Evolutionary conservation across 2,888 invertebrate genomes (phyloP).

Genomic region (Apomyelois bistriatella): DNA sequence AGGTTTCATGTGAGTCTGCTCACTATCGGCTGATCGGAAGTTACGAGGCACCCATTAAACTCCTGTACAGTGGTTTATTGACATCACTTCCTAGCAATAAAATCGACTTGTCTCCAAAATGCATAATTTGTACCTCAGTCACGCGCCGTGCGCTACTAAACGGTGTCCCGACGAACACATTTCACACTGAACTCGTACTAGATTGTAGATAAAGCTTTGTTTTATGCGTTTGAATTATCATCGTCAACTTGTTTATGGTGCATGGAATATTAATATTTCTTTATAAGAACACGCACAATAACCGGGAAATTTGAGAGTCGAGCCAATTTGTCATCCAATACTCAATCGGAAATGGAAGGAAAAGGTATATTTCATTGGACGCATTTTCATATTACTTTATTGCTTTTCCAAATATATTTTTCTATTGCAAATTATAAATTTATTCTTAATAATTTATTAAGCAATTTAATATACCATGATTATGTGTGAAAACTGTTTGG

Average conservation of each 20-base stretch:
- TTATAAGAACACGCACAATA: conserved; percentile 55
- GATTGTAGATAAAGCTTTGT: conserved; percentile 75
- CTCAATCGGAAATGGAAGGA: neutral
- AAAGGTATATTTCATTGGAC: neutral
- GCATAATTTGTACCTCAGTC: conserved; percentile 78
- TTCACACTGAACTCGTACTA: conserved; percentile 73
- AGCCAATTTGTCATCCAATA: conserved; percentile 1
- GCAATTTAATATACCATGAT: no score
- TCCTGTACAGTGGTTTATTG: conserved; percentile 74
- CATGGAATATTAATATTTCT: conserved; percentile 70
- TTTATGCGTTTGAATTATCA: conserved; percentile 75
- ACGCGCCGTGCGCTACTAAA: conserved; percentile 77
- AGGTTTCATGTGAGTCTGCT: conserved; percentile 46
- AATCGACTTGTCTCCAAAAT: conserved; percentile 75
- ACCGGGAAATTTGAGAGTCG: conserved; percentile 8
- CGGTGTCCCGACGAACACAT: conserved; percentile 77
- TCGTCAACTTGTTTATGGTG: conserved; percentile 71
- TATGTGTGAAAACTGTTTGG: no score
- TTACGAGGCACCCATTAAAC: conserved; percentile 70
- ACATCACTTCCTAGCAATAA: conserved; percentile 77
- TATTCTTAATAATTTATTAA: no score
- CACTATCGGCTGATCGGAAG: conserved; percentile 63
- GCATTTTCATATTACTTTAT: neutral
- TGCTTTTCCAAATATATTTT: neutral
- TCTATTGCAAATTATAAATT: neutral